Conservation (phyloP, 2,888 invertebrate genomes). For the Eupeodes luniger region DNA sequence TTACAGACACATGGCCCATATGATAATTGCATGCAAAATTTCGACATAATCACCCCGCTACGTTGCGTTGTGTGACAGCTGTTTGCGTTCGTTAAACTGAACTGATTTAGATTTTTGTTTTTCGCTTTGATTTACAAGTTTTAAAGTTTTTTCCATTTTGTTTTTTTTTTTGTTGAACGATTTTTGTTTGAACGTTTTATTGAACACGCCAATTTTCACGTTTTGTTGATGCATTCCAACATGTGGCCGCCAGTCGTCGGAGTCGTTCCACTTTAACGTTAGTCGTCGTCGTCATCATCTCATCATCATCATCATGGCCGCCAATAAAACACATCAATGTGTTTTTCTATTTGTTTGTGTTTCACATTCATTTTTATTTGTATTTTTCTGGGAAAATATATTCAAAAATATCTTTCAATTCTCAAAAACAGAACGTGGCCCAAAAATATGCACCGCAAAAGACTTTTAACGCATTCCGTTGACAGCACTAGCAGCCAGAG, state of each 20-base stretch:
- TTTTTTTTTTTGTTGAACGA: conserved; percentile 5
- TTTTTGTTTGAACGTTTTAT: conserved; percentile 54
- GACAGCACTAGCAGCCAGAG: neutral
- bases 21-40: conserved; percentile 61
- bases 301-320: conserved; percentile 56
- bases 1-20: conserved; percentile 44
- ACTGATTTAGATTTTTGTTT: conserved; percentile 52
- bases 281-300: conserved; percentile 56
- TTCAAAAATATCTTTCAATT: conserved; percentile 40
- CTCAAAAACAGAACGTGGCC: neutral
- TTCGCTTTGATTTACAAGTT: conserved; percentile 31
- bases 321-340: conserved; percentile 54
- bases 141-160: neutral
- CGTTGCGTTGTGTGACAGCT: conserved; percentile 41
- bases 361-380: neutral
- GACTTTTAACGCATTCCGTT: conserved; percentile 26
- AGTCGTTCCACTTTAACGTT: conserved; percentile 24
- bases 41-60: conserved; percentile 52
- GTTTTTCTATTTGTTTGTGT: conserved; percentile 29
- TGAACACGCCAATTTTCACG: conserved; percentile 71
- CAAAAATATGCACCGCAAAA: conserved; percentile 46
- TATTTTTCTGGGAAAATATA: conserved; percentile 39
- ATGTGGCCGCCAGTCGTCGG: conserved; percentile 74
- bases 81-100: conserved; percentile 50
- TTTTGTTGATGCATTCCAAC: conserved; percentile 76